Base-by-base conservation (phyloP, 2,113 vertebrate species). In the Ibidorhyncha struthersii region DNA sequence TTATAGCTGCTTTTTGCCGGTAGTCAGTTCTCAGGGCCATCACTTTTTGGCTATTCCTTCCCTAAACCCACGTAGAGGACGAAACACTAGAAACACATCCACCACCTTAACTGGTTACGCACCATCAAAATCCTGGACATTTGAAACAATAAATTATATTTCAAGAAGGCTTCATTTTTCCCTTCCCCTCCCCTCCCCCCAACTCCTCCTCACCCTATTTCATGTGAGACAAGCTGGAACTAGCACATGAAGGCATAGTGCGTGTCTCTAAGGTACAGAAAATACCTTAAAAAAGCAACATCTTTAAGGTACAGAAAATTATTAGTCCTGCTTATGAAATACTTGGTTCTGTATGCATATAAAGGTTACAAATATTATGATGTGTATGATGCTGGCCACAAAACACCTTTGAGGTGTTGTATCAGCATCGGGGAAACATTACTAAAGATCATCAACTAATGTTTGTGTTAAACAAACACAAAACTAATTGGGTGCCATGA, bases 401-500 rank as follows among this genome's bases (percentile, higher is more conserved):
- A 62, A 73, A 72, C 12, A 91, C 15, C 22, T 84, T 82, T 34
- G 56, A 85, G 86, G 47, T 89, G 72, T 74, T 72, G 40, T n/a
- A 91, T 84, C 71, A 89, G 41, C 20, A 34, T 0, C 63, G 29
- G 25, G 45, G 88, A 86, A 92, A 63, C 36, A 52, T 47, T 79
- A 41, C 38, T 86, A 32, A 56, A 94, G 58, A 91, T 29, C 12
- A 85, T 84, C 47, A 86, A 78, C 5, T 55, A 52, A 27, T 62
- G 74, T 86, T 90, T 91, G 43, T 52, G 71, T 74, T 73, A 92
- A 90, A 43, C 62, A 94, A 94, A 41, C n/a, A 90, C 23, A 88
- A 79, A 55, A 83, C 27, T 97, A 95, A 90, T 14, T 95, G 59
- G 78, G 86, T 87, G 50, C 74, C 36, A 89, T 81, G n/a, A 78